phyloP scores from a whole-genome alignment of 2,888 invertebrate genomes.

The Odontothrips loti region DNA sequence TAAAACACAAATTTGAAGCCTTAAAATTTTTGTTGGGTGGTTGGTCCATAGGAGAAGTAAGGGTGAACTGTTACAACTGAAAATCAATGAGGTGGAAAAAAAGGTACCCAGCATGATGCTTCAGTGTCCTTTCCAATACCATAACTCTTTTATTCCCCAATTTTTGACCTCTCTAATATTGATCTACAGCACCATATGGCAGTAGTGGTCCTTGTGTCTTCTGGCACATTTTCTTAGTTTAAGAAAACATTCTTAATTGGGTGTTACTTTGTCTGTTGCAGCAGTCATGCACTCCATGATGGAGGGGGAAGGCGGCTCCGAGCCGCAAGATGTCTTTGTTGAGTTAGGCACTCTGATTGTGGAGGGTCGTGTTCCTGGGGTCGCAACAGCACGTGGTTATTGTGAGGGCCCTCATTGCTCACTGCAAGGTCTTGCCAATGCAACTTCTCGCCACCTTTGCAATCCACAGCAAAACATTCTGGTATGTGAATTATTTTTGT shows the following conservation, averaged over 20 bases:
- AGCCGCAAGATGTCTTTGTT: slow-evolving; percentile 34
- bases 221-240: too few relatives aligned
- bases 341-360: slow-evolving; percentile 40
- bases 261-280: background rate
- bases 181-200: too few relatives aligned
- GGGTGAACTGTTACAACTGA: too few relatives aligned
- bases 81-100: too few relatives aligned
- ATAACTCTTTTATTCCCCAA: too few relatives aligned
- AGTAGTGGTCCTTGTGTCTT: too few relatives aligned
- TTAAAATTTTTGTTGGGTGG: background rate
- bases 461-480: background rate
- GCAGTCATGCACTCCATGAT: slow-evolving; percentile 19
- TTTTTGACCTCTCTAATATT: too few relatives aligned
- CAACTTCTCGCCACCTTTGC: slow-evolving; percentile 40
- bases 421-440: slow-evolving; percentile 44
- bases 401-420: slow-evolving; percentile 66
- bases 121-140: too few relatives aligned
- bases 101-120: too few relatives aligned
- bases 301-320: slow-evolving; percentile 27
- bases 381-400: slow-evolving; percentile 45
- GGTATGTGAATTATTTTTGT: background rate
- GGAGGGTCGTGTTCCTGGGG: slow-evolving; percentile 39
- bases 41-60: background rate
- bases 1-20: background rate
- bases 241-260: too few relatives aligned